Conservation (phyloP, 1,140 invertebrate genomes). For the Brachionus calyciflorus region DNA sequence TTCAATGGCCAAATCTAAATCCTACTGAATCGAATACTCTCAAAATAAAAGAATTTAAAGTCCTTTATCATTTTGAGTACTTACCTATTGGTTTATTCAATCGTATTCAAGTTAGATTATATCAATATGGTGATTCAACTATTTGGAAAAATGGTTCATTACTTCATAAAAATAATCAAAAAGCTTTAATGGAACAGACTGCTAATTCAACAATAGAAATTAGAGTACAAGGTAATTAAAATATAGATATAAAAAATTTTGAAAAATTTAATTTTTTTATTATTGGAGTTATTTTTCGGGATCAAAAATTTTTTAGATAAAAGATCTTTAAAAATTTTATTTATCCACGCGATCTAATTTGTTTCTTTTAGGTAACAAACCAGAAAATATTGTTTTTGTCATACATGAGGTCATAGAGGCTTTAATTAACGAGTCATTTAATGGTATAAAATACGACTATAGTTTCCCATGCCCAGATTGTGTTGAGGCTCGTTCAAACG, state of each 20-base stretch:
- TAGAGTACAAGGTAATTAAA: conserved; percentile 56
- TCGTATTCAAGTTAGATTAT: conserved; percentile 58
- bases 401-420: conserved; percentile 58
- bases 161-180: conserved; percentile 55
- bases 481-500: conserved; percentile 47
- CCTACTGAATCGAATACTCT: background rate
- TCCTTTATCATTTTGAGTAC: conserved; percentile 50
- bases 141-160: conserved; percentile 59
- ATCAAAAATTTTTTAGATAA: too few relatives aligned
- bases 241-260: too few relatives aligned
- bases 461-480: conserved; percentile 58
- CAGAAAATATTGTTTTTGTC: conserved; percentile 58
- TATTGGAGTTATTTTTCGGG: too few relatives aligned
- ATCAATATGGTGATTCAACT: conserved; percentile 55
- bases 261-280: too few relatives aligned
- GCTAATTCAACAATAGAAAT: conserved; percentile 52
- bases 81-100: conserved; percentile 59
- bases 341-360: too few relatives aligned
- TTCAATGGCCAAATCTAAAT: conserved; percentile 13
- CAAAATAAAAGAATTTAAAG: conserved; percentile 41
- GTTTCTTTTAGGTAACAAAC: too few relatives aligned
- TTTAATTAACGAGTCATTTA: conserved; percentile 55
- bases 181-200: conserved; percentile 52
- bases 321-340: too few relatives aligned
- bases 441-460: conserved; percentile 56